phyloP scores from a whole-genome alignment of 2,888 invertebrate genomes.

The Drosophila villosipedis region DNA sequence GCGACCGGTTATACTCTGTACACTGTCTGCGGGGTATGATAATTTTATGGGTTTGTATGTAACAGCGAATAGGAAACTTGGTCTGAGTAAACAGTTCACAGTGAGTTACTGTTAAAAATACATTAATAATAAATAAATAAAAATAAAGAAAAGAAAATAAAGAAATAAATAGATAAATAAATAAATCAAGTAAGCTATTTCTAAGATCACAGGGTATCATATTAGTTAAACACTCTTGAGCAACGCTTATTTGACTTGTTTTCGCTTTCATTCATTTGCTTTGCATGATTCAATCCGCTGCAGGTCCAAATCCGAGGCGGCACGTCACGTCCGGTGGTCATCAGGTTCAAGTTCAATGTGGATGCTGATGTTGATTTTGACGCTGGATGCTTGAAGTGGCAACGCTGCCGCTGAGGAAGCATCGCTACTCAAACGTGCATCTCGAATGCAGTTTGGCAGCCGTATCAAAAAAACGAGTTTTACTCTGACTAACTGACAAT shows the following conservation, averaged over 20 bases:
- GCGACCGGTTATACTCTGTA: slow-evolving; percentile 11
- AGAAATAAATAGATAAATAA: too few relatives aligned
- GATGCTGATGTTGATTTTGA: slow-evolving; percentile 25
- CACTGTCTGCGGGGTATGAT: background rate
- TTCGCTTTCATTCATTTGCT: slow-evolving; percentile 47
- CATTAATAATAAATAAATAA: too few relatives aligned
- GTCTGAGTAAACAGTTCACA: background rate
- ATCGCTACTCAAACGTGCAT: slow-evolving; percentile 30
- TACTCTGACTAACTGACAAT: slow-evolving; percentile 43
- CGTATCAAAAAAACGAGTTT: slow-evolving; percentile 56
- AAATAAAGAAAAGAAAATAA: too few relatives aligned
- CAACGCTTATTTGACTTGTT: slow-evolving; percentile 1
- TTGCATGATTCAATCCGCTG: slow-evolving; percentile 21
- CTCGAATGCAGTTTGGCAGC: slow-evolving; percentile 47
- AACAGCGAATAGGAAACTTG: background rate
- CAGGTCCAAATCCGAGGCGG: slow-evolving; percentile 12
- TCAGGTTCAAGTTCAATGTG: slow-evolving; percentile 78
- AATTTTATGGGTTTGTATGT: background rate
- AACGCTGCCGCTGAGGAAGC: slow-evolving; percentile 56
- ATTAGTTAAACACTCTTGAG: background rate
- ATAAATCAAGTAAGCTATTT: background rate
- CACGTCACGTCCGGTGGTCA: slow-evolving; percentile 58
- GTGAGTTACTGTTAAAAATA: too few relatives aligned
- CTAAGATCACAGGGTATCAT: slow-evolving; percentile 19
- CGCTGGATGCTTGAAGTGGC: background rate